A percentile compares a stretch with the other conserved stretches of the same genome.
phyloP scores from a whole-genome alignment of 2,797 vertebrate genomes.

The Cichlasoma orientale region DNA sequence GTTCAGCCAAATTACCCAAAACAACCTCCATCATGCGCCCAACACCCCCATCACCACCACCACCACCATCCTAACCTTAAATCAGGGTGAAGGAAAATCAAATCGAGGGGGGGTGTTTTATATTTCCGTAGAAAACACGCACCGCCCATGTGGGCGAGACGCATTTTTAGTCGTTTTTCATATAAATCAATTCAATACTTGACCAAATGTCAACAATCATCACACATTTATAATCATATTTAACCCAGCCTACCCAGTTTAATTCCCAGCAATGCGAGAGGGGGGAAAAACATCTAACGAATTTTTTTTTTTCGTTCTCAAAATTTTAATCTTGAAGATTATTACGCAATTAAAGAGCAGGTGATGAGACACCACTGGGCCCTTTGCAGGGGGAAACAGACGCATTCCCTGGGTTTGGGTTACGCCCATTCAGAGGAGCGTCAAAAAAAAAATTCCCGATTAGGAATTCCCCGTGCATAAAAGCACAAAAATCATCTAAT shows the following conservation, averaged over 20 bases:
- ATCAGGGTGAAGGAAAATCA: neutral
- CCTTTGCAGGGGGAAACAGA: slow-evolving; percentile 42
- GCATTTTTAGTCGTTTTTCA: neutral
- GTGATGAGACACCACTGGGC: slow-evolving; percentile 41
- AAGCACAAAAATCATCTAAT: slow-evolving; percentile 44
- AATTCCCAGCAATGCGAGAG: neutral
- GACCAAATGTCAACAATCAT: neutral
- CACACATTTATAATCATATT: neutral
- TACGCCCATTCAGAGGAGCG: slow-evolving; percentile 63
- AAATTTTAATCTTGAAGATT: neutral
- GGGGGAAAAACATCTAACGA: neutral
- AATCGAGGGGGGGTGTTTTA: neutral
- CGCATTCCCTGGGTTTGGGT: slow-evolving; percentile 54
- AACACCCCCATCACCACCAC: neutral
- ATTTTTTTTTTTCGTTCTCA: neutral
- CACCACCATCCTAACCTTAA: slow-evolving; percentile 1
- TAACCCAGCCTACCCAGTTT: neutral
- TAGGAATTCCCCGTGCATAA: slow-evolving; percentile 62
- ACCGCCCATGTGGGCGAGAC: neutral
- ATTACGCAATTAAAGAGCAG: neutral
- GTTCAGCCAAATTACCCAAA: slow-evolving; percentile 60
- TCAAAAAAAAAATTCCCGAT: slow-evolving; percentile 38
- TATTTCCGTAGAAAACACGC: slow-evolving; percentile 12
- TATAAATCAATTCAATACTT: neutral
- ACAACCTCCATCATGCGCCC: slow-evolving; percentile 21